Base-by-base conservation (phyloP, 2,888 invertebrate genomes). In the Nyleta sp. region DNA sequence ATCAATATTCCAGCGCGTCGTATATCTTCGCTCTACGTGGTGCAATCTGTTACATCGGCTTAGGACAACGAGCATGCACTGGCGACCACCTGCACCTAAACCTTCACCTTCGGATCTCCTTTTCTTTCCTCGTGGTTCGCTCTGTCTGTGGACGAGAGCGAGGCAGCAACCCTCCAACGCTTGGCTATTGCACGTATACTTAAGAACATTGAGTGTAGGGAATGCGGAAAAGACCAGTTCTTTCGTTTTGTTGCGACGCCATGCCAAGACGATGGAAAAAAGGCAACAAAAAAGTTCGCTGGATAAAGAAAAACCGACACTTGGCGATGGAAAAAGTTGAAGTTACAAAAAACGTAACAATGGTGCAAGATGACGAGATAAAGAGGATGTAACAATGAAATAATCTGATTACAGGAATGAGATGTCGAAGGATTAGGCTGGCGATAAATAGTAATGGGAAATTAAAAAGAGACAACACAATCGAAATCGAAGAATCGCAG, bases 181-280 rank as follows among this genome's bases (percentile, higher is more conserved):
- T 70, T 35, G 24, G 44, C 55, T 44, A 20, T 67, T 67, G 55
- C 55, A 65, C 55, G 59, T 59, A 70, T 52, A 50, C 65, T 64
- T 38, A 55, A 60, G 71, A 72, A 72, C 53, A 55, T 40, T 42
- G 59, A 57, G 57, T 52, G 28, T 18, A 33, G 59, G 28, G 65
- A 73, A 73, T 73, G 73, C 73, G 73, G 73, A 73, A 73, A 73
- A 65, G 73, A 73, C 52, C 57, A 65, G 65, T 73, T 73, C 48
- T 65, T 65, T 73, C 62, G 28, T 68, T 68, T 67, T 55, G 68
- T 68, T 38, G 40, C 31, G 55, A 20, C 38, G 62, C 62, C n/a
- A 28, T 24, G 53, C 71, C 35, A 52, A 31, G 52, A 15, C 50
- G 15, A 48, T 46, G 13, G 52, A 35, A 52, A 40, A 46, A 38